These are phyloP conservation scores for Spongilla lacustris DNA, from an alignment of 37 sponge, comb jelly and placozoan genomes.

Conservation along the genomic window DNA sequence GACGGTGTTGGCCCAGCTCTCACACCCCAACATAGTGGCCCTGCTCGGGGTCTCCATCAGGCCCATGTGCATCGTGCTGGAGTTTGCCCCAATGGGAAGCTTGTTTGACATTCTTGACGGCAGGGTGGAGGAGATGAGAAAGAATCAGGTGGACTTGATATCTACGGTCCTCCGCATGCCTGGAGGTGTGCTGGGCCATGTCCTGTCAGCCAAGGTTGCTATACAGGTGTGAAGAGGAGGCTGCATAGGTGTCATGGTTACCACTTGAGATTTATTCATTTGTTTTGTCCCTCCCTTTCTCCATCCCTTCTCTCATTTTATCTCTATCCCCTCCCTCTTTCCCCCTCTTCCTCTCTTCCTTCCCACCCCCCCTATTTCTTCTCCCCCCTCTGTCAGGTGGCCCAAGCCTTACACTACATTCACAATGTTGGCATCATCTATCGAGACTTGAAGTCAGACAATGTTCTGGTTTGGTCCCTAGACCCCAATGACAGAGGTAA, in stretches of 20 bases:
- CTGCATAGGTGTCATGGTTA: too few species aligned
- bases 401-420: conserved; percentile 82
- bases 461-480: conserved; percentile 87
- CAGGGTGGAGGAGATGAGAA: conserved; percentile 57
- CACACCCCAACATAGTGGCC: conserved; percentile 81
- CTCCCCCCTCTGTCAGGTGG: conserved; percentile 62
- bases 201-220: conserved; percentile 73
- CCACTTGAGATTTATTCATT: too few species aligned
- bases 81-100: conserved; percentile 89
- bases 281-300: too few species aligned
- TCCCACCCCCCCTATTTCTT: not conserved
- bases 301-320: too few species aligned
- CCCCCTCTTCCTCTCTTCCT: too few species aligned
- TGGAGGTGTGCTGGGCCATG: conserved; percentile 86
- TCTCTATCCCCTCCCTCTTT: too few species aligned
- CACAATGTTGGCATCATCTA: conserved; percentile 83
- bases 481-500: conserved; percentile 39
- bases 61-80: conserved; percentile 85
- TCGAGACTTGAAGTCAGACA: conserved; percentile 93
- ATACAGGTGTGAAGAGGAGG: conserved; percentile 66
- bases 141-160: conserved; percentile 53
- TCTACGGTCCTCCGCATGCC: conserved; percentile 58
- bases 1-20: conserved; percentile 76
- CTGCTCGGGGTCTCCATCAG: conserved; percentile 71
- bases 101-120: conserved; percentile 76